Conservation (phyloP, 2,888 invertebrate species). For the Lithodes maja region DNA sequence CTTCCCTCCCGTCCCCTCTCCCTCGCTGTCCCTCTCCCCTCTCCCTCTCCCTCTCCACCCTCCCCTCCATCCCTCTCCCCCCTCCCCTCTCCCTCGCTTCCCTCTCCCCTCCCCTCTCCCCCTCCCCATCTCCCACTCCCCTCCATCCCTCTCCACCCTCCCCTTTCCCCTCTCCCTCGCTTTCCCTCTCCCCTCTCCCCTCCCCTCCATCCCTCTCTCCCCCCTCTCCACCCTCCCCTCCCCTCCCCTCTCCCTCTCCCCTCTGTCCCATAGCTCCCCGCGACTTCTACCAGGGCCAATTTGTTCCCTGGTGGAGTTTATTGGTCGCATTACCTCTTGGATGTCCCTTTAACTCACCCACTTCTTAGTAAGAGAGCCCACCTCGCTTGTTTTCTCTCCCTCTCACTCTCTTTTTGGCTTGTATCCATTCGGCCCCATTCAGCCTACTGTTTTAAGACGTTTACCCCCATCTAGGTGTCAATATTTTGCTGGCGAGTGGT, state of each 20-base stretch:
- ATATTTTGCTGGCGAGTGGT: no score
- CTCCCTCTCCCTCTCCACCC: background rate
- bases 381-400: no score
- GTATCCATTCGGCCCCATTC: no score
- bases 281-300: background rate
- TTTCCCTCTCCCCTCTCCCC: background rate
- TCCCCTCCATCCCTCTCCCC: background rate
- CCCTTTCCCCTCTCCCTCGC: background rate
- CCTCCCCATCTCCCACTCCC: background rate
- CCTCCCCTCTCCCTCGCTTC: background rate
- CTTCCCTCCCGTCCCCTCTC: background rate
- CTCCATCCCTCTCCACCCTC: background rate
- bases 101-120: background rate
- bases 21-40: background rate
- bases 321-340: no score
- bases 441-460: no score
- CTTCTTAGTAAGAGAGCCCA: no score
- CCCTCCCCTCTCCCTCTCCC: conserved; percentile 2
- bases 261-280: conserved; percentile 11
- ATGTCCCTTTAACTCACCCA: no score
- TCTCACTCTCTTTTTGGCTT: no score
- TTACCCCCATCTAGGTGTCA: no score
- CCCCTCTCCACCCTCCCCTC: background rate
- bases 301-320: background rate
- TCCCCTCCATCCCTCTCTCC: background rate